Evolutionary conservation across 2,797 vertebrate genomes (phyloP).

Genomic region (Lindbergichthys nudifrons): DNA sequence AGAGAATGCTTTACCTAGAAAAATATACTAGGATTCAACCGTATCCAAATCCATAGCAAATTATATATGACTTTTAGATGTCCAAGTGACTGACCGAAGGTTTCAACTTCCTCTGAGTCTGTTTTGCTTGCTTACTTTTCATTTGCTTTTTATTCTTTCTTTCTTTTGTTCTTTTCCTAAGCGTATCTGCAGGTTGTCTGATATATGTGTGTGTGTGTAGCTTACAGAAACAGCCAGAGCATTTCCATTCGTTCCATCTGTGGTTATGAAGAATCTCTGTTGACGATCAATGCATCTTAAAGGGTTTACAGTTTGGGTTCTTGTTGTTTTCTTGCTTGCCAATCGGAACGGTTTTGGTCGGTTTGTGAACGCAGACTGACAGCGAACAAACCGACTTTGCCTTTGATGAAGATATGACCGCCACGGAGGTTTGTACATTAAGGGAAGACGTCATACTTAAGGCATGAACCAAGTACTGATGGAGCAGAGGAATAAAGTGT

Average conservation of each 20-base stretch:
- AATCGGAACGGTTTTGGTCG: conserved; percentile 79
- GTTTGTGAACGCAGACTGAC: conserved; percentile 91
- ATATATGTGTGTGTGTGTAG: conserved; percentile 31
- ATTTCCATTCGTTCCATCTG: conserved; percentile 76
- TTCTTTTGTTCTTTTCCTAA: conserved; percentile 44
- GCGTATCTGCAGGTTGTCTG: conserved; percentile 45
- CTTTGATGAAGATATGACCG: conserved; percentile 94
- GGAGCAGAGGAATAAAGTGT: background rate
- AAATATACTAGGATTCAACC: conserved; percentile 3
- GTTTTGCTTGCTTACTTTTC: conserved; percentile 77
- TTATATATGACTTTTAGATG: background rate
- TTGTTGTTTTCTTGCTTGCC: conserved; percentile 86
- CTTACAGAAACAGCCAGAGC: conserved; percentile 67
- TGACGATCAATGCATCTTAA: conserved; percentile 7
- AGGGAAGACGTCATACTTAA: conserved; percentile 5
- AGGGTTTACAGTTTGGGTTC: conserved; percentile 84
- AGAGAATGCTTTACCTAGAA: background rate
- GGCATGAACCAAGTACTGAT: conserved; percentile 15
- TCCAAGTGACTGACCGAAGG: conserved; percentile 83
- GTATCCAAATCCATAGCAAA: conserved; percentile 28
- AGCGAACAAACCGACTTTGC: conserved; percentile 96
- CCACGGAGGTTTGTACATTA: conserved; percentile 92
- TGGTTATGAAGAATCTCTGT: conserved; percentile 57
- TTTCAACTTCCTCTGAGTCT: conserved; percentile 91
- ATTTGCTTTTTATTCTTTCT: conserved; percentile 62